These are phyloP conservation scores for Ptychochromis oligacanthus DNA, from an alignment of 2,113 vertebrate species.

Conservation along the genomic window DNA sequence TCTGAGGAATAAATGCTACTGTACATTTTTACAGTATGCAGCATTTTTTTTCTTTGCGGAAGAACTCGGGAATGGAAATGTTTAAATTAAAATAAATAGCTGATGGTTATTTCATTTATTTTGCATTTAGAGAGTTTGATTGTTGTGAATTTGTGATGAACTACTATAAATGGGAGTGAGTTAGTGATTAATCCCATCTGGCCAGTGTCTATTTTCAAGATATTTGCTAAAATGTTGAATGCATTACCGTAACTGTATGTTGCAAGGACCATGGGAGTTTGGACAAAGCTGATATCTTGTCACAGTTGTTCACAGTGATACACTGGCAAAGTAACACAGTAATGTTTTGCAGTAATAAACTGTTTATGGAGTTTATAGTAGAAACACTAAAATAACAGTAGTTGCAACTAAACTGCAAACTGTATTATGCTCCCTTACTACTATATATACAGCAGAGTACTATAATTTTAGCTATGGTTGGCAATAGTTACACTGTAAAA, in stretches of 20 bases:
- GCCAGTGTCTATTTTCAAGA: neutral
- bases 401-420: neutral
- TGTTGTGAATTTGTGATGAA: neutral
- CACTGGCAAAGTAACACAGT: neutral
- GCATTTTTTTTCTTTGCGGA: neutral
- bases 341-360: neutral
- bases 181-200: neutral
- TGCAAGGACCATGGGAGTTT: neutral
- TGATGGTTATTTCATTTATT: neutral
- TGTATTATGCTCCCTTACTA: neutral
- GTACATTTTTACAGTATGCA: neutral
- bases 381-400: neutral
- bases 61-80: neutral
- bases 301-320: neutral
- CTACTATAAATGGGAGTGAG: neutral
- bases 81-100: neutral
- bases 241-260: neutral
- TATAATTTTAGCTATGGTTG: neutral
- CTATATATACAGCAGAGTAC: neutral
- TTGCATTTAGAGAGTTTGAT: neutral
- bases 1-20: neutral
- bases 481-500: neutral
- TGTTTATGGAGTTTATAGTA: neutral
- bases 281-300: neutral
- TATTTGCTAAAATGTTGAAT: neutral